Conservation (phyloP, 2,888 invertebrate genomes). For the Thyatira batis region DNA sequence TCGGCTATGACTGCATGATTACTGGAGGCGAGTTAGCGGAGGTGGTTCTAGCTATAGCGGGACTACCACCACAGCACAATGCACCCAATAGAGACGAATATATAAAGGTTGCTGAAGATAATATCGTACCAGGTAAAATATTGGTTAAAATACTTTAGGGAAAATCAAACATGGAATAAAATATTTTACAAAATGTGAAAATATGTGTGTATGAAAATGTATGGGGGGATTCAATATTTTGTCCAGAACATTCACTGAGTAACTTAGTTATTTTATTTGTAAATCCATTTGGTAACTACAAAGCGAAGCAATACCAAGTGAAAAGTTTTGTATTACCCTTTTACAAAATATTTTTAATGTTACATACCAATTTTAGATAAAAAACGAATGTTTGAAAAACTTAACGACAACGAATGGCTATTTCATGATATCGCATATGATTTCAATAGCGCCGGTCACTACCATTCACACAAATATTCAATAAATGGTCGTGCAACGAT, state of each 20-base stretch:
- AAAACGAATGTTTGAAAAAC: constrained; percentile 40
- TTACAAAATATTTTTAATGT: too few species aligned
- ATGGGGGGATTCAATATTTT: not conserved
- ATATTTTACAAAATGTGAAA: too few species aligned
- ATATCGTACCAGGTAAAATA: constrained; percentile 55
- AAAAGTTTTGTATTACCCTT: constrained; percentile 1
- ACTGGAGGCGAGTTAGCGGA: constrained; percentile 45
- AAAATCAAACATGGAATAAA: not conserved
- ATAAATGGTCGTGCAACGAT: constrained; percentile 55
- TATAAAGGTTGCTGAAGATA: constrained; percentile 40
- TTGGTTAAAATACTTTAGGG: not conserved
- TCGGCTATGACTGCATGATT: constrained; percentile 64
- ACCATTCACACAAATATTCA: constrained; percentile 48
- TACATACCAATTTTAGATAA: constrained; percentile 63
- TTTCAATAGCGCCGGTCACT: constrained; percentile 59
- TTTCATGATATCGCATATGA: constrained; percentile 59
- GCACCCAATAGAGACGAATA: constrained; percentile 55
- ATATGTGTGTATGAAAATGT: too few species aligned
- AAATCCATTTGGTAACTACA: not conserved
- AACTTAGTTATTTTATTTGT: not conserved
- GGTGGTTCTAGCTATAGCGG: constrained; percentile 53
- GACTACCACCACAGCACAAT: constrained; percentile 68
- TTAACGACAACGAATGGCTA: constrained; percentile 52
- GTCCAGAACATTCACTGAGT: too few species aligned
- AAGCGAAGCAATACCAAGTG: not conserved